Evolutionary conservation across 1,140 invertebrate genomes (phyloP).

Genomic region (Manduca sexta): DNA sequence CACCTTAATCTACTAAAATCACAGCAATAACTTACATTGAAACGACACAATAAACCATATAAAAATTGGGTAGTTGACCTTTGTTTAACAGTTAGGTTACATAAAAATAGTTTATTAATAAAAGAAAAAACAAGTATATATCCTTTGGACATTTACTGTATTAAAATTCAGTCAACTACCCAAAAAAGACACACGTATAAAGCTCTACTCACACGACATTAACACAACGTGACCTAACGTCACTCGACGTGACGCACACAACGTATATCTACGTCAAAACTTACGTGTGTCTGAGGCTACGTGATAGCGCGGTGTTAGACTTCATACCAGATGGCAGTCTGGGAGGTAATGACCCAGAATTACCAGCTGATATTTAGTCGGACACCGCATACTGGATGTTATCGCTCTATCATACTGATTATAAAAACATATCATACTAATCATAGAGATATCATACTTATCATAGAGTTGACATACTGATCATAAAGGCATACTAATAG

Average conservation of each 20-base stretch:
- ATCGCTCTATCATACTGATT: no score
- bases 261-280: conserved; percentile 22
- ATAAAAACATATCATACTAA: neutral
- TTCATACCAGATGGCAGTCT: conserved; percentile 89
- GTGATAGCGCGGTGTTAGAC: conserved; percentile 13
- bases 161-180: neutral
- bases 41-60: no score
- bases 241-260: conserved; percentile 21
- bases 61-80: no score
- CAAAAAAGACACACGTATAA: conserved; percentile 26
- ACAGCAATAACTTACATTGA: no score
- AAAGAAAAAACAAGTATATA: no score
- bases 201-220: no score
- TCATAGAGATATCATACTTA: neutral
- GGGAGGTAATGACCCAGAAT: conserved; percentile 86
- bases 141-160: no score
- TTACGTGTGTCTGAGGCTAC: conserved; percentile 43
- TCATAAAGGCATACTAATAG: no score
- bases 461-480: no score
- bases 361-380: conserved; percentile 97
- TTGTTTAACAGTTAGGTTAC: no score
- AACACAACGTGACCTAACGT: conserved; percentile 7
- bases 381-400: conserved; percentile 13
- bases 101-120: no score
- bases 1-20: no score